A percentile compares a stretch with the other conserved stretches of the same genome.
Evolutionary conservation across 1,140 invertebrate species (phyloP).

Genomic region (Oryzaephilus surinamensis): DNA sequence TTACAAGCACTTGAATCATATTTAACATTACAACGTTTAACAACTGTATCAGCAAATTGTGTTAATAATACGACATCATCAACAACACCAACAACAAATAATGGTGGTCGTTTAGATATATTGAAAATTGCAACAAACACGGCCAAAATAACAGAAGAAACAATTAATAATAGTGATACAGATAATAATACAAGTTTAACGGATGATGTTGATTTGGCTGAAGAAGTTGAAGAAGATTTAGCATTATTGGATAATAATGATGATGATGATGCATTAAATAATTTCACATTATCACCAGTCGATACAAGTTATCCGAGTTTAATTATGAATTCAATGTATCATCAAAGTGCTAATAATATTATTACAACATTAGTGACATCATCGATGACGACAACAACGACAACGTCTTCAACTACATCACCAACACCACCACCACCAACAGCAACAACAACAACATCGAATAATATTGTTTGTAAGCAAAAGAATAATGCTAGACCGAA

Average conservation of each 20-base stretch:
- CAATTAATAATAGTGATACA: slow-evolving; percentile 35
- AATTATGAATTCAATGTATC: slow-evolving; percentile 49
- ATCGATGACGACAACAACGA: slow-evolving; percentile 15
- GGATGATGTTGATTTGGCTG: slow-evolving; percentile 48
- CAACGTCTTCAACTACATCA: slow-evolving; percentile 20
- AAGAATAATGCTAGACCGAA: slow-evolving; percentile 61
- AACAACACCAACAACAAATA: slow-evolving; percentile 26
- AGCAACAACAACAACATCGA: slow-evolving; percentile 9
- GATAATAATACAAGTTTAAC: slow-evolving; percentile 38
- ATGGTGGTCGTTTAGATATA: slow-evolving; percentile 37
- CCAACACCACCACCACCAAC: slow-evolving; percentile 15
- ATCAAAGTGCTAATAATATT: slow-evolving; percentile 30
- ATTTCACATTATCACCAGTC: slow-evolving; percentile 39
- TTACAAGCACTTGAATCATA: slow-evolving; percentile 74
- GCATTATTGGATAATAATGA: slow-evolving; percentile 46
- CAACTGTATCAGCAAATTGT: slow-evolving; percentile 28
- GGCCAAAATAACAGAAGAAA: slow-evolving; percentile 46
- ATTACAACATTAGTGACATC: slow-evolving; percentile 23
- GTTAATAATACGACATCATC: slow-evolving; percentile 28
- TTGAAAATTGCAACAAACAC: slow-evolving; percentile 45
- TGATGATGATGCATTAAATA: slow-evolving; percentile 40
- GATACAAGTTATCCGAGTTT: slow-evolving; percentile 48
- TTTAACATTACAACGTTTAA: slow-evolving; percentile 63
- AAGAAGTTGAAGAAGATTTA: slow-evolving; percentile 50
- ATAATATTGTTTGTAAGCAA: slow-evolving; percentile 13